These are phyloP conservation scores for Trypoxylon attenuatum DNA, from an alignment of 2,888 invertebrate species.

Conservation along the genomic window DNA sequence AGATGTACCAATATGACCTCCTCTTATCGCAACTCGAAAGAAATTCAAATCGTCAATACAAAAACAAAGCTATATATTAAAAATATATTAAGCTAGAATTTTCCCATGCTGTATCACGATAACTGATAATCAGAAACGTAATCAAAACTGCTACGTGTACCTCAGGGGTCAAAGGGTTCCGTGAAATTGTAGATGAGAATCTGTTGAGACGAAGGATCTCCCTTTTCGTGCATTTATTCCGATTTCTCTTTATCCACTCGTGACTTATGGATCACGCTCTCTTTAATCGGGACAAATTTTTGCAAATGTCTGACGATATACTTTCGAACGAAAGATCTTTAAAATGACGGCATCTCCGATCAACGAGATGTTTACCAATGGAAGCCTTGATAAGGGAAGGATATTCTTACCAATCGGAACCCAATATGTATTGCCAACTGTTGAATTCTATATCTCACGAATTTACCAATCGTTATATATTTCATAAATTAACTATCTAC, in stretches of 20 bases:
- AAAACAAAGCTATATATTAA: not conserved
- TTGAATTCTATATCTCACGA: no score
- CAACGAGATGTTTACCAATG: no score
- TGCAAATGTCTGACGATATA: not conserved
- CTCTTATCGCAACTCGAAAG: not conserved
- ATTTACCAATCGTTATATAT: no score
- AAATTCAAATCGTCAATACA: not conserved
- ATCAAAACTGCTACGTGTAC: slow-evolving; percentile 57
- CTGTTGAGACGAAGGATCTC: slow-evolving; percentile 50
- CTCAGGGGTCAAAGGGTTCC: slow-evolving; percentile 43
- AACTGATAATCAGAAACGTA: no score
- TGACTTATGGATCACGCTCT: not conserved
- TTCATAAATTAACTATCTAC: no score
- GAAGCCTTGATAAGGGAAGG: no score
- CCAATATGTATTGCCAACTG: no score
- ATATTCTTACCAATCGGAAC: no score
- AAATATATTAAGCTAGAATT: not conserved
- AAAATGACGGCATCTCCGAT: no score
- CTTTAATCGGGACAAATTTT: no score
- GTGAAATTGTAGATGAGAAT: slow-evolving; percentile 44
- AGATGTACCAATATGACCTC: not conserved
- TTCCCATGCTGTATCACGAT: no score
- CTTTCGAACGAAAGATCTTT: no score
- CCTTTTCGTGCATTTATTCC: slow-evolving; percentile 49
- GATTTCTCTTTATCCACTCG: slow-evolving; percentile 25